Evolutionary conservation across 2,888 invertebrate genomes (phyloP).

Genomic region (Anoplius nigerrimus): DNA sequence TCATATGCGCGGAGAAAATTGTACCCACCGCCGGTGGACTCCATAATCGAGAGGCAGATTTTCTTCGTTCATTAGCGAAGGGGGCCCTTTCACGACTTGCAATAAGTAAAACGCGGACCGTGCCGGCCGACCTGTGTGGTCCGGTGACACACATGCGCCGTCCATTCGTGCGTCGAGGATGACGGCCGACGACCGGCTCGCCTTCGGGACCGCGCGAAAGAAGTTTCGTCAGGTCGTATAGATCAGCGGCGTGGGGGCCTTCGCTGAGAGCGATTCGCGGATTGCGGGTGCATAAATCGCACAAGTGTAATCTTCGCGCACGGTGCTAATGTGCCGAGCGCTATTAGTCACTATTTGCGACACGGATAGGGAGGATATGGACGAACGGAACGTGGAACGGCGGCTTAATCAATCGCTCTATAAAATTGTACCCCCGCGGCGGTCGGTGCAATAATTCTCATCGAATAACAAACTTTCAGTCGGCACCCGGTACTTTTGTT

Average conservation of each 20-base stretch:
- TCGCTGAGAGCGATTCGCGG: constrained; percentile 22
- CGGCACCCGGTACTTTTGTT: too few relatives aligned
- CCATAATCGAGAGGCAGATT: too few relatives aligned
- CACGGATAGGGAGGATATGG: too few relatives aligned
- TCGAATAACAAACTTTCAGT: too few relatives aligned
- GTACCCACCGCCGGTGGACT: too few relatives aligned
- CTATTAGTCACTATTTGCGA: constrained; percentile 43
- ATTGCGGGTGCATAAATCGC: constrained; percentile 37
- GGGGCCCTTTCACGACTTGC: too few relatives aligned
- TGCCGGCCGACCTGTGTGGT: constrained; percentile 25
- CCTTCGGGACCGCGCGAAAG: constrained; percentile 24
- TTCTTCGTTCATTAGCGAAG: too few relatives aligned
- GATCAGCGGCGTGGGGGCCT: constrained; percentile 30
- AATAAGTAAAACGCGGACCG: too few relatives aligned
- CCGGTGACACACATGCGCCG: constrained; percentile 29
- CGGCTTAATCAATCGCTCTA: too few relatives aligned
- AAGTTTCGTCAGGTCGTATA: constrained; percentile 33
- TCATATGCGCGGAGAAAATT: too few relatives aligned
- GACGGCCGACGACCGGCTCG: constrained; percentile 30
- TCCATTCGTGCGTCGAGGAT: constrained; percentile 21
- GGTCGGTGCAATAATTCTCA: too few relatives aligned
- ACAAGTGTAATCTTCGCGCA: constrained; percentile 35
- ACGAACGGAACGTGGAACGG: constrained; percentile 18
- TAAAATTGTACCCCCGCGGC: background rate
- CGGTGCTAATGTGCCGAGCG: constrained; percentile 46